Evolutionary conservation across 2,113 vertebrate species (phyloP), one percentile per base, ranked within the genome.

Genomic region (Mesoclemmys tuberculata): DNA sequence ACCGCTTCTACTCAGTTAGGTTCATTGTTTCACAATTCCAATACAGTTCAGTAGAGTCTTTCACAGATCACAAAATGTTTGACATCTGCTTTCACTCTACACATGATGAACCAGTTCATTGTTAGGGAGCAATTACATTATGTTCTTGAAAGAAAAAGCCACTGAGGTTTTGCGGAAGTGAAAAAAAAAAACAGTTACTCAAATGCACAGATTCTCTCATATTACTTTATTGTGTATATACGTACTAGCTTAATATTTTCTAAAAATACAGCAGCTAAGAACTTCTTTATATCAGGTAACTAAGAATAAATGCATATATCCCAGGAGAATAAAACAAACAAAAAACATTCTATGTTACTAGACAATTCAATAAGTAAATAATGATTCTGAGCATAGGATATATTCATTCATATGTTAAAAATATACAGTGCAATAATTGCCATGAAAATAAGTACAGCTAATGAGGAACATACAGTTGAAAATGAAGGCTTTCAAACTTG

Each of bases 11-110:
- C 93, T 96, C n/a, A 89, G 91, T n/a, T 94, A 52, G 79, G 85
- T 26, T 68, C 87, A 84, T 96, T 97, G 97, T 98, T 85, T 94
- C 80, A 35, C 84, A 93, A n/a, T 64, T 83, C 80, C 92, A 85
- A 80, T 64, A 38, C 85, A 83, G 80, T 78, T 92, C 94, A 93
- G 94, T 87, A 56, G 81, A 90, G 88, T 64, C 92, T 90, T 96
- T 96, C 94, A 84, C 52, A 94, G 56, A 46, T 41, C 91, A 89
- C 82, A 94, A 61, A 87, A 56, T 24, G 82, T 35, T 89, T 95
- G 88, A 90, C 90, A 94, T 93, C 93, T 92, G 87, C 95, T 68
- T 85, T 80, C 82, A 54, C 79, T 56, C 94, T 18, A 2, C 84
- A 93, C 81, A 19, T 82, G 89, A 95, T 90, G 95, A 95, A 94